Percentiles rank a stretch among this genome's conserved stretches.
These are phyloP conservation scores for Petaurus breviceps DNA, from an alignment of 2,113 vertebrate species.

Conservation along the genomic window DNA sequence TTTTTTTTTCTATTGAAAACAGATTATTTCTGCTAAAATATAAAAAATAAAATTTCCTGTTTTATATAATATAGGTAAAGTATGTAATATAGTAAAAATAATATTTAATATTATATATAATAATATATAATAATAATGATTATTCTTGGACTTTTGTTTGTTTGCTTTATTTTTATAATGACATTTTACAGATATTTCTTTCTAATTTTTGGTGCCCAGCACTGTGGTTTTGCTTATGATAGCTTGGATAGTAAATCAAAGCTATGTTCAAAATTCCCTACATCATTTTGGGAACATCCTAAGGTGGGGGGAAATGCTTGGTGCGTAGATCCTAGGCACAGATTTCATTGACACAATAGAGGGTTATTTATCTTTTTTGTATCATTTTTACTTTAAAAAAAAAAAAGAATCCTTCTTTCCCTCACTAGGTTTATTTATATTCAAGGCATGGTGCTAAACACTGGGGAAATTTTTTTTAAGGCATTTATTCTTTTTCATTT, in stretches of 20 bases:
- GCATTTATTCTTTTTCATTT: constrained; percentile 27
- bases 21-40: background rate
- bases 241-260: constrained; percentile 40
- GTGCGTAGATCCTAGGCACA: background rate
- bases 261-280: background rate
- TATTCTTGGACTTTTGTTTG: background rate
- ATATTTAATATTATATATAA: too few relatives aligned
- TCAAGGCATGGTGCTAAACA: background rate
- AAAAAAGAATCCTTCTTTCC: background rate
- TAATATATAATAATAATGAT: background rate
- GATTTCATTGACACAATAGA: background rate
- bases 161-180: constrained; percentile 25
- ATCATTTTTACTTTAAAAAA: constrained; percentile 28
- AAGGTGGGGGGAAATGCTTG: background rate
- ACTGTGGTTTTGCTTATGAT: background rate
- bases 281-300: background rate
- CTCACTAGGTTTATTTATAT: background rate
- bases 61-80: background rate
- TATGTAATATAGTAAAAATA: too few relatives aligned
- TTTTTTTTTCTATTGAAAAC: background rate
- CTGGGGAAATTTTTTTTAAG: background rate
- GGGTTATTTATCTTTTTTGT: constrained; percentile 32
- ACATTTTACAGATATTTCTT: background rate
- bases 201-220: background rate
- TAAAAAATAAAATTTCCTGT: background rate